Conservation (phyloP, 2,888 invertebrate genomes). For the Lepidonotus clava region DNA sequence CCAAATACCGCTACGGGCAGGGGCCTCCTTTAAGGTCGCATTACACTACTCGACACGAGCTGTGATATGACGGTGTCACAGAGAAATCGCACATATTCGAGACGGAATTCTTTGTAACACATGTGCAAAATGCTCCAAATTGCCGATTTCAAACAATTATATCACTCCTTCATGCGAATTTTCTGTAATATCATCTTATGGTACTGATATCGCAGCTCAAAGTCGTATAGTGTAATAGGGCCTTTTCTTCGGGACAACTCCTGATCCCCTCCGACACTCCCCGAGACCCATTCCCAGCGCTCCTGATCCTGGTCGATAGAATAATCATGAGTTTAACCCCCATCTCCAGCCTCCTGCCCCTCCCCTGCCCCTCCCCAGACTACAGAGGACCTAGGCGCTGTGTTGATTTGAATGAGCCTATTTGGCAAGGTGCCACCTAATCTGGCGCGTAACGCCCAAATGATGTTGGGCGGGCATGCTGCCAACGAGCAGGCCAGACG, state of each 20-base stretch:
- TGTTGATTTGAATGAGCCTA: conserved; percentile 31
- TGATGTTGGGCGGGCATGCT: not conserved
- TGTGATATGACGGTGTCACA: no score
- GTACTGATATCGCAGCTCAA: no score
- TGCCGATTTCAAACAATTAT: no score
- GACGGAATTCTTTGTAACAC: no score
- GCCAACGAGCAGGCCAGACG: not conserved
- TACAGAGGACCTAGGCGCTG: not conserved
- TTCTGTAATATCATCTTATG: no score
- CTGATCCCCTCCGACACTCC: not conserved
- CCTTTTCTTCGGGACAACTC: not conserved
- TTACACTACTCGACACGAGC: no score
- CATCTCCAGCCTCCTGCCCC: not conserved
- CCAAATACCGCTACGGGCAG: no score
- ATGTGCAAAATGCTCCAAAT: no score
- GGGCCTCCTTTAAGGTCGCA: no score
- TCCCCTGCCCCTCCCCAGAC: not conserved
- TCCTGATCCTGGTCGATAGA: not conserved
- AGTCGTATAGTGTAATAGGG: no score
- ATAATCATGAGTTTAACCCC: not conserved
- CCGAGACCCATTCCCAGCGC: not conserved
- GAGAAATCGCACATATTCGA: no score
- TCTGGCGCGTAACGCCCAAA: conserved; percentile 1
- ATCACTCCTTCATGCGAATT: no score
- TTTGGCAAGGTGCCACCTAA: conserved; percentile 5